Percentiles rank a stretch among this genome's conserved stretches.
Evolutionary conservation across 2,797 vertebrate genomes (phyloP).

Genomic region (Catharus ustulatus): DNA sequence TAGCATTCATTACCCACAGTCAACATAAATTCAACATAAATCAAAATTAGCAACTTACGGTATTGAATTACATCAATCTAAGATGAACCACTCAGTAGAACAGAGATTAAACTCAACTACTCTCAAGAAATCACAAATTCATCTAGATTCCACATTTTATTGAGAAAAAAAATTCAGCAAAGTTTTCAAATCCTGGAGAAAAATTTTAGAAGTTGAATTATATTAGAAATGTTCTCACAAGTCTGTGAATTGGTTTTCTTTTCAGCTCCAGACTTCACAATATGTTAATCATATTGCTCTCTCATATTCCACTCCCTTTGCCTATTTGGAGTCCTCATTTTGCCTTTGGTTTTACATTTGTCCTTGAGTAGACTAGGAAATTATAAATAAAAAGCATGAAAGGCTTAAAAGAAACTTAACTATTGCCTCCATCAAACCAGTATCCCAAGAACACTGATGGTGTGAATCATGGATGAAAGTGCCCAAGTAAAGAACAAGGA

Average conservation of each 20-base stretch:
- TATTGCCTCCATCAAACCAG: neutral
- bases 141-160: neutral
- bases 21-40: neutral
- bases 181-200: neutral
- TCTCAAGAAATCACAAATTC: neutral
- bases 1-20: neutral
- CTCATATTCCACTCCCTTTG: neutral
- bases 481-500: neutral
- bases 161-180: neutral
- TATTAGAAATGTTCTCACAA: neutral
- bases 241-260: neutral
- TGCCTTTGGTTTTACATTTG: neutral
- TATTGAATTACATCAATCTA: neutral
- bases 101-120: neutral
- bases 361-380: neutral
- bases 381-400: neutral
- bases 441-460: neutral
- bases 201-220: neutral
- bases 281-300: neutral
- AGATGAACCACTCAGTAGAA: neutral
- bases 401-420: neutral
- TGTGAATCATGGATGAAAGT: neutral
- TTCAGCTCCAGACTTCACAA: neutral
- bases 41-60: neutral
- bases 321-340: neutral